Evolutionary conservation across 2,888 invertebrate genomes (phyloP).

Genomic region (Brachynemurus nebulosus): DNA sequence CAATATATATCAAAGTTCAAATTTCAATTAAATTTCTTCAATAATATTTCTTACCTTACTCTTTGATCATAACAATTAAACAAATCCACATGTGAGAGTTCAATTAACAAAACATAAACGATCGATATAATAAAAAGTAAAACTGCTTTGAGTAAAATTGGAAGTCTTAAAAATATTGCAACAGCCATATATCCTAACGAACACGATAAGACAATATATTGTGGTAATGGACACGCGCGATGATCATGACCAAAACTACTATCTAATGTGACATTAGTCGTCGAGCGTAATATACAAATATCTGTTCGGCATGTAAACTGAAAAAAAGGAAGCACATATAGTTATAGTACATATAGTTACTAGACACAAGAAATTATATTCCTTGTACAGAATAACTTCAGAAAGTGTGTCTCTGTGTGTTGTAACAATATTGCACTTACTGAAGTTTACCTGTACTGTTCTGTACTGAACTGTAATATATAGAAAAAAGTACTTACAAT

Average conservation of each 20-base stretch:
- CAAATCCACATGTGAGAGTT: conserved; percentile 63
- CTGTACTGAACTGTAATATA: not conserved
- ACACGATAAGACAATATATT: conserved; percentile 76
- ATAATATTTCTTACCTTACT: conserved; percentile 46
- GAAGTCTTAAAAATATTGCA: conserved; percentile 69
- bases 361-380: too few species aligned
- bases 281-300: conserved; percentile 34
- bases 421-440: too few species aligned
- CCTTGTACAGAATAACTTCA: too few species aligned
- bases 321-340: too few species aligned
- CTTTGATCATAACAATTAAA: conserved; percentile 71
- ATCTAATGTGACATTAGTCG: conserved; percentile 38
- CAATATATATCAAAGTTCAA: too few species aligned
- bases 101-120: conserved; percentile 66
- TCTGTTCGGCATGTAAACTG: conserved; percentile 51
- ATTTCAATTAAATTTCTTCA: too few species aligned
- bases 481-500: conserved; percentile 50
- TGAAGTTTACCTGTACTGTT: too few species aligned
- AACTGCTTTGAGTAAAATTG: conserved; percentile 67
- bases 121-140: conserved; percentile 65
- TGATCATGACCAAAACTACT: conserved; percentile 40
- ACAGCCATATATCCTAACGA: conserved; percentile 73
- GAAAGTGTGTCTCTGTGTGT: too few species aligned
- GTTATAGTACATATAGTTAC: too few species aligned
- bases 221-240: conserved; percentile 68